These are phyloP conservation scores for Chamaea fasciata DNA, from an alignment of 2,113 vertebrate genomes.

Conservation along the genomic window DNA sequence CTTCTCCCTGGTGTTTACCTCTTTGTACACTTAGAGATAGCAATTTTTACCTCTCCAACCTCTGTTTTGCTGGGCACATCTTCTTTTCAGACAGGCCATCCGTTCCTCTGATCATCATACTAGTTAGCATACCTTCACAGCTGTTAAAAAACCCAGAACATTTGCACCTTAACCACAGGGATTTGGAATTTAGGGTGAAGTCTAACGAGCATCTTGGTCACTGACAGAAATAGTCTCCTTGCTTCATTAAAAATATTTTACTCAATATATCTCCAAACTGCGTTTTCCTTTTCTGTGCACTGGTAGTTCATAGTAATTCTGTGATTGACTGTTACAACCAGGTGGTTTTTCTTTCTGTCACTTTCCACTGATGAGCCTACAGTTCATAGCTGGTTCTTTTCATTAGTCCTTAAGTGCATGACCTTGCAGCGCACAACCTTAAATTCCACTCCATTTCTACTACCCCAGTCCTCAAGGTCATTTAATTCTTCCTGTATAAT, in stretches of 20 bases:
- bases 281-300: neutral
- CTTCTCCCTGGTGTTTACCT: neutral
- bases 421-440: constrained; percentile 34
- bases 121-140: neutral
- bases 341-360: constrained; percentile 14
- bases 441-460: constrained; percentile 37
- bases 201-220: neutral
- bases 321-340: neutral
- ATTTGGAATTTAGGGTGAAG: neutral
- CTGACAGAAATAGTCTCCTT: neutral
- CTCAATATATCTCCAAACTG: neutral
- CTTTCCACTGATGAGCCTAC: constrained; percentile 21
- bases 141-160: neutral
- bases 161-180: neutral
- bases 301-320: neutral
- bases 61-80: neutral
- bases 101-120: neutral
- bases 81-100: neutral
- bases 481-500: constrained; percentile 46
- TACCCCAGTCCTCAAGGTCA: constrained; percentile 48
- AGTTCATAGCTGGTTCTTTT: constrained; percentile 27
- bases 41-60: neutral
- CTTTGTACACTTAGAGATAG: neutral
- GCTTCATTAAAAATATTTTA: neutral
- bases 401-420: constrained; percentile 37